These are phyloP conservation scores for Heliocidaris tuberculata DNA, from an alignment of 35 echinoderm and acorn worm genomes.

Conservation along the genomic window DNA sequence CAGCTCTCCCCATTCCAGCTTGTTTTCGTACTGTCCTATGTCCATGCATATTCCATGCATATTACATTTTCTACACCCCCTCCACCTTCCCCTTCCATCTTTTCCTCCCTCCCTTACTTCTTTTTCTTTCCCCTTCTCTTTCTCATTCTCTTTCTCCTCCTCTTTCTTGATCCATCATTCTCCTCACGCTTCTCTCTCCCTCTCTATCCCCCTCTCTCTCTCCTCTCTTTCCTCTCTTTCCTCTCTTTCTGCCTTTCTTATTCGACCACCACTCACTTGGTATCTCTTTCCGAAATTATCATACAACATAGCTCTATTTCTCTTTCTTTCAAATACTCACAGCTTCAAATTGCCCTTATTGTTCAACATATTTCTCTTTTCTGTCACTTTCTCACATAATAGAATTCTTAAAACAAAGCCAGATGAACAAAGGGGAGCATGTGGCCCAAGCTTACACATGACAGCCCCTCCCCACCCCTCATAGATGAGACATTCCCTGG, in stretches of 20 bases:
- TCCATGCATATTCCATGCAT: not conserved
- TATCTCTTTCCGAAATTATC: not conserved
- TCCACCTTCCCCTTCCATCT: not conserved
- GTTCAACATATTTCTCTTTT: not conserved
- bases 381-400: not conserved
- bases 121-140: not conserved
- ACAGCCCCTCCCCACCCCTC: not conserved
- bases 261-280: not conserved
- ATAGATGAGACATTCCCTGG: not conserved
- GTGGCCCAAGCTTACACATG: not conserved
- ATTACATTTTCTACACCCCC: not conserved
- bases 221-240: not conserved
- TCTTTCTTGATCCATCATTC: not conserved
- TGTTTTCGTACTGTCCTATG: not conserved
- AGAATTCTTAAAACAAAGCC: not conserved
- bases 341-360: not conserved
- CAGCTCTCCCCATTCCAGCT: not conserved
- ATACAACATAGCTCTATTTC: not conserved
- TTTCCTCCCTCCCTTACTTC: not conserved
- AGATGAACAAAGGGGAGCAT: not conserved
- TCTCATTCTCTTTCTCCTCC: not conserved
- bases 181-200: not conserved
- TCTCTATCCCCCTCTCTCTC: not conserved
- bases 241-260: not conserved
- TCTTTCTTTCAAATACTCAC: not conserved